These are phyloP conservation scores for Accipiter cooperii DNA, from an alignment of 2,113 vertebrate genomes.

Conservation along the genomic window DNA sequence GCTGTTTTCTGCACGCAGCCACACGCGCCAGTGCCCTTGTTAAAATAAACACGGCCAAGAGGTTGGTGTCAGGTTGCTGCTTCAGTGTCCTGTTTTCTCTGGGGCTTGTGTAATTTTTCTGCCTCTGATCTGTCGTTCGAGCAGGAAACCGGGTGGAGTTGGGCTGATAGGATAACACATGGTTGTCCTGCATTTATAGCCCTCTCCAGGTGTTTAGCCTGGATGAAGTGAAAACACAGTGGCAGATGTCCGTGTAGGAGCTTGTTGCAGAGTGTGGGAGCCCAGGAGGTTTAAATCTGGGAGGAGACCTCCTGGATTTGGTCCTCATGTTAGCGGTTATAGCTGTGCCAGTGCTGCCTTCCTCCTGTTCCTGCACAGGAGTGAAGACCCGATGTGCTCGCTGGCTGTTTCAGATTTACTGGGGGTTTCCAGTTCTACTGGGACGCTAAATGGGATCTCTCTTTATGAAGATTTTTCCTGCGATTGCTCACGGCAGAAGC, in stretches of 20 bases:
- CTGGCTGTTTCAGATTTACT: background rate
- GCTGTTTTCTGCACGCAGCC: background rate
- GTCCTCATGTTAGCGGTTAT: background rate
- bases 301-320: background rate
- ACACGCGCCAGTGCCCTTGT: rapidly evolving
- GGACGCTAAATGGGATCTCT: background rate
- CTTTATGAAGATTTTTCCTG: background rate
- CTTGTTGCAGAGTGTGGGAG: background rate
- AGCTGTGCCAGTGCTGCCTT: background rate
- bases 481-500: rapidly evolving
- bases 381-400: background rate
- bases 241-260: background rate
- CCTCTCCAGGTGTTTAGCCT: background rate
- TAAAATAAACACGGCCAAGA: background rate
- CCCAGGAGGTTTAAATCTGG: background rate
- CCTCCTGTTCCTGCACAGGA: background rate
- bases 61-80: background rate
- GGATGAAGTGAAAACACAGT: background rate
- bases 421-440: background rate
- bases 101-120: background rate
- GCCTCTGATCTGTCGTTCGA: rapidly evolving
- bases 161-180: background rate
- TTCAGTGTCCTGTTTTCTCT: background rate
- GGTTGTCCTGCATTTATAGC: background rate
- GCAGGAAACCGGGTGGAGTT: background rate